These are phyloP conservation scores for Cataglyphis albicans DNA, from an alignment of 2,888 invertebrate species.

Conservation along the genomic window DNA sequence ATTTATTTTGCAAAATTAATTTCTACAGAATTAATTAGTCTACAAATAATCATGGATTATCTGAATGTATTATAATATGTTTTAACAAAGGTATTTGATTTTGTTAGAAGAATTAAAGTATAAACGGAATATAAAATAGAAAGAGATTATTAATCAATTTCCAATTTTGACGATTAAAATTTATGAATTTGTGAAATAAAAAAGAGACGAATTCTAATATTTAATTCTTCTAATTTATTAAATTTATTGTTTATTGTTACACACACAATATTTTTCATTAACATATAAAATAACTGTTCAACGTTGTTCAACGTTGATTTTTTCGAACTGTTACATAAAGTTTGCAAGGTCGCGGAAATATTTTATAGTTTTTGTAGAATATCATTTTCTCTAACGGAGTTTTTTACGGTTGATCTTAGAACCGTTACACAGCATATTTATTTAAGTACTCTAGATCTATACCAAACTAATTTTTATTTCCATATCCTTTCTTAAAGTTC, in stretches of 20 bases:
- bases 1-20: neutral
- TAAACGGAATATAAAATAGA: neutral
- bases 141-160: neutral
- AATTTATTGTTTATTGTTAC: too few relatives aligned
- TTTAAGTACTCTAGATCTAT: neutral
- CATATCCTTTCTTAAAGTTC: neutral
- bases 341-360: neutral
- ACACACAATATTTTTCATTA: neutral
- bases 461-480: neutral
- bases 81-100: neutral
- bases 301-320: neutral
- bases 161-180: neutral
- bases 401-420: slow-evolving; percentile 13
- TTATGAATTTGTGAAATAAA: neutral
- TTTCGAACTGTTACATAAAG: neutral
- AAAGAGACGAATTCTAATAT: neutral
- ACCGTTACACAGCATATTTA: neutral
- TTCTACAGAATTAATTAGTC: neutral
- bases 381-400: slow-evolving; percentile 26
- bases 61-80: neutral
- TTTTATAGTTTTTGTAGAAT: neutral
- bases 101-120: neutral
- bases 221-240: slow-evolving; percentile 19
- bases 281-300: neutral
- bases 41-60: neutral